Percentiles rank a stretch among this genome's conserved stretches.
Conservation (phyloP, 2,113 vertebrate species). For the Copsychus sechellarum region DNA sequence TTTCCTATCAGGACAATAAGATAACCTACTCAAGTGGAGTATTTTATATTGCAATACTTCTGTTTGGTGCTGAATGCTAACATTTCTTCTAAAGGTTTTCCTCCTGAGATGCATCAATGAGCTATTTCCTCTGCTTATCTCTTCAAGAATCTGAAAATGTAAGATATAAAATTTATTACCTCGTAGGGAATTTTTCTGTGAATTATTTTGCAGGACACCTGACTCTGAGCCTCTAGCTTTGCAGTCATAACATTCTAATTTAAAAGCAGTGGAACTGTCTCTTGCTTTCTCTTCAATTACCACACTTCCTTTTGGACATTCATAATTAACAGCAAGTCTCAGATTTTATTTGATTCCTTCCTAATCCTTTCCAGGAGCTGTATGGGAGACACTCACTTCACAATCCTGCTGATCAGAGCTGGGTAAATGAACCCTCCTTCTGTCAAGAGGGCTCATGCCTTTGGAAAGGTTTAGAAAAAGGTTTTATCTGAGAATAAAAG, state of each 20-base stretch:
- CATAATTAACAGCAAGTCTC: conserved; percentile 39
- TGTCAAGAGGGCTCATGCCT: neutral
- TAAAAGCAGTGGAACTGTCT: neutral
- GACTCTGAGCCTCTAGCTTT: neutral
- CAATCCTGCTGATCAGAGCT: conserved; percentile 7
- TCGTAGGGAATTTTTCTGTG: neutral
- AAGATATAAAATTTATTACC: neutral
- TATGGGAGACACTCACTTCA: neutral
- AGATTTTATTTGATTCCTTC: conserved; percentile 28
- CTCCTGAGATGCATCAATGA: neutral
- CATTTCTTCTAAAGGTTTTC: neutral
- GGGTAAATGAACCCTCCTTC: conserved; percentile 5
- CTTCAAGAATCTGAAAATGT: conserved; percentile 1
- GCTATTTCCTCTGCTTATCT: neutral
- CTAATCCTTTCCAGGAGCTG: conserved; percentile 6
- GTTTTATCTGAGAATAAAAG: conserved; percentile 27
- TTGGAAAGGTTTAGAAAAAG: conserved; percentile 31
- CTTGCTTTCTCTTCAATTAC: neutral
- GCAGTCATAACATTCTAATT: neutral
- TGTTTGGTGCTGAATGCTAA: neutral
- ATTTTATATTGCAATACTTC: neutral
- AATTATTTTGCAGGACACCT: neutral
- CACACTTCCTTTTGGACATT: neutral
- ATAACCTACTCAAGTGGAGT: neutral
- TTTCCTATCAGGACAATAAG: conserved; percentile 1